Evolutionary conservation across 2,888 invertebrate species (phyloP).

Genomic region (Epinotia bilunana): DNA sequence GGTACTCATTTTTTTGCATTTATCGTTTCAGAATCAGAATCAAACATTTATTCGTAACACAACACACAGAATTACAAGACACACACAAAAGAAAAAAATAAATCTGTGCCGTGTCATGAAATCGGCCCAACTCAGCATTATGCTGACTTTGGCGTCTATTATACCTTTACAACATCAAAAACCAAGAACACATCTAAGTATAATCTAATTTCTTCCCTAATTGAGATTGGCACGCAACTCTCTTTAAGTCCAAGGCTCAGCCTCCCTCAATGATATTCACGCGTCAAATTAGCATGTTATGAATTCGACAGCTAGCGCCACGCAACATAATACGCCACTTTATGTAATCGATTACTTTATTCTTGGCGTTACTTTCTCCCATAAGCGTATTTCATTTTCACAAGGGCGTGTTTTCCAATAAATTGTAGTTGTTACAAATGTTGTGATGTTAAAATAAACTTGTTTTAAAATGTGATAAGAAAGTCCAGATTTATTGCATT

Average conservation of each 20-base stretch:
- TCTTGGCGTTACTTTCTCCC: conserved; percentile 1
- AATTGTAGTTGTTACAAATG: not conserved
- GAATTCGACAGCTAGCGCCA: conserved; percentile 16
- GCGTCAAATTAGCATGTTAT: conserved; percentile 35
- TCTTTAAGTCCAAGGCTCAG: not conserved
- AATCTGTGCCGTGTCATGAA: too few species aligned
- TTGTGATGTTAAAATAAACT: too few species aligned
- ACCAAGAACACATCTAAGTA: not conserved
- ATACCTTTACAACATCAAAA: not conserved
- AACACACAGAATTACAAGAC: too few species aligned
- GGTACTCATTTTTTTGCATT: not conserved
- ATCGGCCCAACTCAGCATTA: too few species aligned
- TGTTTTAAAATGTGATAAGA: too few species aligned
- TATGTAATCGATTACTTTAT: conserved; percentile 15
- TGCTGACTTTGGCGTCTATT: too few species aligned
- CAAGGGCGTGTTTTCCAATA: not conserved
- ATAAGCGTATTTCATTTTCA: not conserved
- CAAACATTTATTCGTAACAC: too few species aligned
- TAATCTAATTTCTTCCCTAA: not conserved
- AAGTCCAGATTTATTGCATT: too few species aligned
- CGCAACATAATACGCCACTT: conserved; percentile 32
- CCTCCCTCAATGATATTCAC: conserved; percentile 8
- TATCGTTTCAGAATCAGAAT: too few species aligned
- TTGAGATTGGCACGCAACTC: not conserved
- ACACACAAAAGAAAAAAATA: too few species aligned